Evolutionary conservation across 2,888 invertebrate genomes (phyloP).

Genomic region (Physocephala rufipes): DNA sequence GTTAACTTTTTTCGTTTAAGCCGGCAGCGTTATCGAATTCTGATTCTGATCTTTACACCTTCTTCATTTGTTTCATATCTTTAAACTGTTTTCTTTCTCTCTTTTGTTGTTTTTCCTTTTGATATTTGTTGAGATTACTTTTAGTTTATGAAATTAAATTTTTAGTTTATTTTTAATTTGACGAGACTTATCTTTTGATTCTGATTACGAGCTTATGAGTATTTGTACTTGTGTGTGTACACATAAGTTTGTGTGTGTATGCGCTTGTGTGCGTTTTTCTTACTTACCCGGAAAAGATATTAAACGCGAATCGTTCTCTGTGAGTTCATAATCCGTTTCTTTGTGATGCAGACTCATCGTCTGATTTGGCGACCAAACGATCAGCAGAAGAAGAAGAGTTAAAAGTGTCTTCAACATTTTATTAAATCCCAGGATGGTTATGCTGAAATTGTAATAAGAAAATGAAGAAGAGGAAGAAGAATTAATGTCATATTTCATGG

Average conservation of each 20-base stretch:
- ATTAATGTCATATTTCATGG: slow-evolving; percentile 8
- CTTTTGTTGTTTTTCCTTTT: too few relatives aligned
- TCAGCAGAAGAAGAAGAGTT: slow-evolving; percentile 46
- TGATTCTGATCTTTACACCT: background rate
- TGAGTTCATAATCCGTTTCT: slow-evolving; percentile 51
- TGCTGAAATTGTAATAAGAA: slow-evolving; percentile 45
- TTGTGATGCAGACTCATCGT: slow-evolving; percentile 31
- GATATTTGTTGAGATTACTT: too few relatives aligned
- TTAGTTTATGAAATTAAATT: too few relatives aligned
- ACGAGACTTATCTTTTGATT: background rate
- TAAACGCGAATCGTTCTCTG: slow-evolving; percentile 64
- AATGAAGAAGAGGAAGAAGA: slow-evolving; percentile 12
- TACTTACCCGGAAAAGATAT: slow-evolving; percentile 64
- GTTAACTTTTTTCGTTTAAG: background rate
- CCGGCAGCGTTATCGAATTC: background rate
- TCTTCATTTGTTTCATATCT: too few relatives aligned
- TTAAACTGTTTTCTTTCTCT: too few relatives aligned
- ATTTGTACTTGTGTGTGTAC: background rate
- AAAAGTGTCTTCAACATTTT: slow-evolving; percentile 49
- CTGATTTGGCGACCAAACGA: slow-evolving; percentile 33
- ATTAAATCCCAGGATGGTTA: slow-evolving; percentile 52
- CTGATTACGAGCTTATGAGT: too few relatives aligned
- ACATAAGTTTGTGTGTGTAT: too few relatives aligned
- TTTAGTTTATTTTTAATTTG: too few relatives aligned
- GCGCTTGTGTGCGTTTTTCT: background rate